Evolutionary conservation across 2,888 invertebrate species (phyloP).

Genomic region (Microplitis deprimator): DNA sequence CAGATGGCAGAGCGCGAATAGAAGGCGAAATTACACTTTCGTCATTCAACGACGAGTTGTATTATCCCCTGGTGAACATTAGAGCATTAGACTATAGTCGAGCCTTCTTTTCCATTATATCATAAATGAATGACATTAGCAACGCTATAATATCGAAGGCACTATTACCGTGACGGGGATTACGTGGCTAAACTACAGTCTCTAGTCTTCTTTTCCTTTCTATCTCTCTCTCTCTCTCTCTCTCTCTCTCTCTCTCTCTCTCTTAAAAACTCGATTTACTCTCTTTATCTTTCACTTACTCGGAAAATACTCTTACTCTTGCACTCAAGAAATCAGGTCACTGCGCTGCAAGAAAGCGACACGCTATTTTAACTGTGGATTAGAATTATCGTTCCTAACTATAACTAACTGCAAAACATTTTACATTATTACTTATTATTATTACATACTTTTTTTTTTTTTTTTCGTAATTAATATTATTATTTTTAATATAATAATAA

Average conservation of each 20-base stretch:
- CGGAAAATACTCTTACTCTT: slow-evolving; percentile 68
- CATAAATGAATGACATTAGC: slow-evolving; percentile 71
- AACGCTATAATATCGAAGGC: slow-evolving; percentile 67
- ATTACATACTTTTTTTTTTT: not conserved
- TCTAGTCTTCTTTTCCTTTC: slow-evolving; percentile 46
- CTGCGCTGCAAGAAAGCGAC: slow-evolving; percentile 70
- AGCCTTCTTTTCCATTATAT: slow-evolving; percentile 61
- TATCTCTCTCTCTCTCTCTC: slow-evolving; percentile 47
- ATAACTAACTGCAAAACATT: slow-evolving; percentile 22
- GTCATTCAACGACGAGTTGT: slow-evolving; percentile 44
- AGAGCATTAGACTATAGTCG: slow-evolving; percentile 15
- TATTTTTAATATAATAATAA: not conserved
- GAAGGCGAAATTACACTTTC: slow-evolving; percentile 41
- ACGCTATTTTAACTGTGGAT: slow-evolving; percentile 63
- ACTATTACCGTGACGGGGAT: slow-evolving; percentile 69
- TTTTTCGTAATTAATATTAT: slow-evolving; percentile 7
- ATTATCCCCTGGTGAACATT: slow-evolving; percentile 15
- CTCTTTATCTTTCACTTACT: slow-evolving; percentile 49
- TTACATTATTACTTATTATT: not conserved
- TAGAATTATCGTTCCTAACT: slow-evolving; percentile 65
- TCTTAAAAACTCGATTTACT: slow-evolving; percentile 34
- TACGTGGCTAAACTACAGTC: slow-evolving; percentile 64
- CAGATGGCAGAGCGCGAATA: slow-evolving; percentile 29
- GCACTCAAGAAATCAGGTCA: slow-evolving; percentile 70
- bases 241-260: slow-evolving; percentile 47